Evolutionary conservation across 2,113 vertebrate genomes (phyloP), one percentile per base, ranked within the genome.

Genomic region (Lonchura striata): DNA sequence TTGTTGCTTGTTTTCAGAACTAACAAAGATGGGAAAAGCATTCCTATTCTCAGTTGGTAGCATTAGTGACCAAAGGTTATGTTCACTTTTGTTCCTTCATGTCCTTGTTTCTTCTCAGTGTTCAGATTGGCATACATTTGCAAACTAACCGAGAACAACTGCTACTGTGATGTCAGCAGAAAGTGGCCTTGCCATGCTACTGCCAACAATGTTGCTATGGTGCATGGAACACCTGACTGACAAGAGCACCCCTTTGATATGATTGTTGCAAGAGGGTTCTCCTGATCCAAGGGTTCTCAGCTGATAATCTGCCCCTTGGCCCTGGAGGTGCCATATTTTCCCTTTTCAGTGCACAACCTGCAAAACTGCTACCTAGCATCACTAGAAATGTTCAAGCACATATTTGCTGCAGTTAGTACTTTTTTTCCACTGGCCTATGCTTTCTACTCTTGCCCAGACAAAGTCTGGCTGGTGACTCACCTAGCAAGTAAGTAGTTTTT

Each of bases 111-210:
- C 35, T 57, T 75, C 30, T 75, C 60, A 57, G 10, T 30, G 35
- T n/a, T 85, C 35, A 41, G 50, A 56, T 6, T 49, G 10, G 13
- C 2, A 2, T 47, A 7, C 6, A 30, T 20, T 24, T 60, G 47
- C 41, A 14, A 7, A 13, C 15, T 30, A 42, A 1, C 13, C 1
- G 49, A 28, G 15, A 41, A 21, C 0, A 2, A 7, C 25, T 50
- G 35, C 35, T 22, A 15, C 7, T 64, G 50, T 65, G 66, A 72
- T 1, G 6, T 88, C 76, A 88, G 35, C 57, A 47, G 41, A 4
- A 21, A 1, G 15, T 3, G 53, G 46, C 25, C 20, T 16, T 0
- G 0, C n/a, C 4, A 2, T 6, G 20, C 2, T 33, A 7, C 20
- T 63, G 13, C 13, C 49, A 41, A 47, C 7, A 2, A 27, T 0